A percentile compares a stretch with the other conserved stretches of the same genome.
These are phyloP conservation scores for Callosobruchus maculatus DNA, from an alignment of 2,888 invertebrate genomes.

Conservation along the genomic window DNA sequence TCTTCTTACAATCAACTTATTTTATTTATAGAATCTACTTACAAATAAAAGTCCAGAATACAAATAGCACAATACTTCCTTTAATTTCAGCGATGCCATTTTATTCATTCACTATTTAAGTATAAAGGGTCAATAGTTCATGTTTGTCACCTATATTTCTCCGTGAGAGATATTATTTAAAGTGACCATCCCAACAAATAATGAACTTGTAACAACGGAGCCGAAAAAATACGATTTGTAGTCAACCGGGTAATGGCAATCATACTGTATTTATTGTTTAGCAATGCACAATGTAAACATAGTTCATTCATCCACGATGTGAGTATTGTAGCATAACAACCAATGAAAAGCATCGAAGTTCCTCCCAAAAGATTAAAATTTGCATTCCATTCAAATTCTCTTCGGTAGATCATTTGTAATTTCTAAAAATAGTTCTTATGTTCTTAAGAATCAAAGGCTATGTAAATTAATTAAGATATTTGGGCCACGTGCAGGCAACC, in stretches of 20 bases:
- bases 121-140: background rate
- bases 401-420: background rate
- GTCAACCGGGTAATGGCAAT: background rate
- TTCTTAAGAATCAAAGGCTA: background rate
- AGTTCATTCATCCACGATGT: background rate
- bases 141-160: background rate
- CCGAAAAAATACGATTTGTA: no score
- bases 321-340: background rate
- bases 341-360: background rate
- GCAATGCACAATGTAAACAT: background rate
- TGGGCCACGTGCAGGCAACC: background rate
- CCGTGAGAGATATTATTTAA: background rate
- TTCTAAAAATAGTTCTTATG: background rate
- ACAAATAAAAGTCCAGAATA: conserved; percentile 41
- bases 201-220: no score
- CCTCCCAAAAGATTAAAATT: background rate
- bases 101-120: background rate
- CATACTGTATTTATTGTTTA: background rate
- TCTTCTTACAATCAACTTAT: conserved; percentile 5
- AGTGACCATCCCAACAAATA: background rate
- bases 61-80: conserved; percentile 38
- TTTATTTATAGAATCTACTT: conserved; percentile 29
- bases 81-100: conserved; percentile 39
- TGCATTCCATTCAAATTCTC: background rate
- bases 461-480: background rate